Percentiles rank a stretch among this genome's conserved stretches.
Conservation (phyloP, 2,888 invertebrate genomes). For the Villa cingulata region DNA sequence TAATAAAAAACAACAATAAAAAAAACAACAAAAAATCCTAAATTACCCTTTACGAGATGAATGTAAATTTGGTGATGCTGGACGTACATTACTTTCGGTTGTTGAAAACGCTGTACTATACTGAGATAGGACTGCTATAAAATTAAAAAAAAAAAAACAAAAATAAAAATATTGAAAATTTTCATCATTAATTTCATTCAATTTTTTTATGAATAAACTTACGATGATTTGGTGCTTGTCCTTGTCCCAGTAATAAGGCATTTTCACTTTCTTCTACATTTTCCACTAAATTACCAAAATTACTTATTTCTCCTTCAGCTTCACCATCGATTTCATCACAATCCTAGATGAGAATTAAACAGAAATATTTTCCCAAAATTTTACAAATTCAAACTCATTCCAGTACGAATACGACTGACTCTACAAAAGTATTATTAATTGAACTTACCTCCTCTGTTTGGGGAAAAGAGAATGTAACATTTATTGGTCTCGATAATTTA, state of each 20-base stretch:
- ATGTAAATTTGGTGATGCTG: constrained; percentile 30
- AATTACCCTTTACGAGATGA: constrained; percentile 27
- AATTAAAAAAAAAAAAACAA: no score
- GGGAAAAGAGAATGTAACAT: constrained; percentile 78
- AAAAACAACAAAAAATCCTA: background rate
- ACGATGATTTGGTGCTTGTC: constrained; percentile 2
- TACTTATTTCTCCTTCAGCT: constrained; percentile 28
- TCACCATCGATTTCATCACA: constrained; percentile 35
- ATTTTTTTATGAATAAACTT: no score
- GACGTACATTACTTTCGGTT: background rate
- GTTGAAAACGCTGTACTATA: background rate
- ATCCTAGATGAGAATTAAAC: constrained; percentile 18
- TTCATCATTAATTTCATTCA: no score
- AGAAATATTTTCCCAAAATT: background rate
- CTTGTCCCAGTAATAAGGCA: constrained; percentile 36
- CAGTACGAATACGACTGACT: no score
- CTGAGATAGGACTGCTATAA: background rate
- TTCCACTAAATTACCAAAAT: constrained; percentile 30
- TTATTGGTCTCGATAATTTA: constrained; percentile 66
- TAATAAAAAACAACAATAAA: background rate
- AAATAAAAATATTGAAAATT: no score
- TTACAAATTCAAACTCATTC: background rate
- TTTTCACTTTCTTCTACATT: constrained; percentile 38
- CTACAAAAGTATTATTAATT: no score
- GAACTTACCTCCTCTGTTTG: constrained; percentile 58